These are phyloP conservation scores for Stramonita haemastoma DNA, from an alignment of 2,888 invertebrate genomes.

Conservation along the genomic window DNA sequence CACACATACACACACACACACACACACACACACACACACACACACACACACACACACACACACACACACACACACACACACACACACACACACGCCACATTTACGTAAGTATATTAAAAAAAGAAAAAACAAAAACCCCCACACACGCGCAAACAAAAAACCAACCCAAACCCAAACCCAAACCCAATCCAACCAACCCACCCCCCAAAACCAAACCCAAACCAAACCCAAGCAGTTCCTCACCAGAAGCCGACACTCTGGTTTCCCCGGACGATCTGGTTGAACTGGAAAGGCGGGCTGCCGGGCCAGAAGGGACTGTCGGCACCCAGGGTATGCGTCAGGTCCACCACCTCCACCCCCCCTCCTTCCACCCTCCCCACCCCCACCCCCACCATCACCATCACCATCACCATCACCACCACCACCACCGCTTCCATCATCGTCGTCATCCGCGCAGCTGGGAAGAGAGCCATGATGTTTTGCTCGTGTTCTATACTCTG, in stretches of 20 bases:
- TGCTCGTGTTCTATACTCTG: no score
- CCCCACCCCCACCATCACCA: background rate
- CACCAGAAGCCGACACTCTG: conserved; percentile 49
- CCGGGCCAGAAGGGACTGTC: conserved; percentile 64
- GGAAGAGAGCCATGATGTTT: no score
- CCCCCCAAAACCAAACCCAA: no score
- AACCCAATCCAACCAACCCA: no score
- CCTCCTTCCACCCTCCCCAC: background rate
- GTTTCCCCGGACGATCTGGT: conserved; percentile 49
- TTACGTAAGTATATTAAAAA: no score
- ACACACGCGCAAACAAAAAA: no score
- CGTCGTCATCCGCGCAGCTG: background rate
- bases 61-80: background rate
- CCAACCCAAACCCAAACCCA: no score
- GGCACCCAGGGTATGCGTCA: conserved; percentile 54
- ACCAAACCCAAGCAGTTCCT: conserved; percentile 1
- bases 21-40: background rate
- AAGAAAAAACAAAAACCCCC: no score
- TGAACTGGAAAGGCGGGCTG: conserved; percentile 57
- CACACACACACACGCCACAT: background rate
- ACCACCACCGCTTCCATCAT: background rate
- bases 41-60: background rate
- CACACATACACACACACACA: background rate
- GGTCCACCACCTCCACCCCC: conserved; percentile 51
- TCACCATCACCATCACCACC: background rate